These are phyloP conservation scores for Leuctra nigra DNA, from an alignment of 2,888 invertebrate species.

Conservation along the genomic window DNA sequence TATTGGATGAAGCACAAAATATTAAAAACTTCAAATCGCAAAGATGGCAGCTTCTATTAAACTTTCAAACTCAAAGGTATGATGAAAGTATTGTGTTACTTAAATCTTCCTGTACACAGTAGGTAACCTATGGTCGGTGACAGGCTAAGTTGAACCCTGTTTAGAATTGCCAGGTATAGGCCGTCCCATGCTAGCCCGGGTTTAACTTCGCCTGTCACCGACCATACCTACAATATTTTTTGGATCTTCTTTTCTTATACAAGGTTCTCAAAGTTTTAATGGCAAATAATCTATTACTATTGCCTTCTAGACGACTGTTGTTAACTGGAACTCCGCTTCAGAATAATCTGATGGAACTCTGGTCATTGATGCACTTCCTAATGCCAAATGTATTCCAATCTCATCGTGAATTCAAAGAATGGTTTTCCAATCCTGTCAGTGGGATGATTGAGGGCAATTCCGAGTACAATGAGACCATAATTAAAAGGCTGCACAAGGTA, in stretches of 20 bases:
- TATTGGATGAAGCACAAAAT: conserved; percentile 97
- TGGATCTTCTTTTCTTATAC: no score
- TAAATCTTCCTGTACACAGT: no score
- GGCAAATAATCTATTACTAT: no score
- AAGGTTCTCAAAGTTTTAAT: no score
- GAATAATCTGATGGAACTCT: conserved; percentile 93
- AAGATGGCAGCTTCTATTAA: conserved; percentile 93
- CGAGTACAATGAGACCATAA: conserved; percentile 85
- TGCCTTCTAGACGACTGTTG: conserved; percentile 63
- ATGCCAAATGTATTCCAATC: conserved; percentile 97
- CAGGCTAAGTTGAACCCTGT: no score
- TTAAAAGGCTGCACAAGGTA: conserved; percentile 84
- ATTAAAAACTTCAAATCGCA: conserved; percentile 99
- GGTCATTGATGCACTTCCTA: conserved; percentile 97
- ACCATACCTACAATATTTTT: no score
- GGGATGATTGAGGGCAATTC: conserved; percentile 92
- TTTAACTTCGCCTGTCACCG: no score
- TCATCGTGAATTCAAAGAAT: conserved; percentile 93
- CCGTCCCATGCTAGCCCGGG: no score
- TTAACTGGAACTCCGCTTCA: conserved; percentile 94
- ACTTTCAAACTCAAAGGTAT: conserved; percentile 87
- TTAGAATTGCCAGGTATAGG: no score
- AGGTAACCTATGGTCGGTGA: no score
- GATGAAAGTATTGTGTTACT: no score
- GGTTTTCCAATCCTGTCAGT: conserved; percentile 97